Base-by-base conservation (phyloP, 2,113 vertebrate genomes). In the Recurvirostra avosetta region DNA sequence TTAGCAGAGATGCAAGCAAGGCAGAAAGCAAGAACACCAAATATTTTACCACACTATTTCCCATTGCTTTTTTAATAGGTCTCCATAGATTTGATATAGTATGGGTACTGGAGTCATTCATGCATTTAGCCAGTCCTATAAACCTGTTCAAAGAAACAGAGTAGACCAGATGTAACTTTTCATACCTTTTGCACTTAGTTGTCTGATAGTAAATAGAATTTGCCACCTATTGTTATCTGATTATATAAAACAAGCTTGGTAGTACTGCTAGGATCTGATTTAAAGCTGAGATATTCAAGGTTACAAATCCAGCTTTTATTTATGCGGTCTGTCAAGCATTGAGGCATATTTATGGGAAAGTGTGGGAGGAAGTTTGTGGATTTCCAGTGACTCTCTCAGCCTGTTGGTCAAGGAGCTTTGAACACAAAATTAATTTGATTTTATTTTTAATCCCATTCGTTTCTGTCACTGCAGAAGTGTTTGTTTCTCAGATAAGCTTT, bases 231-330 rank as follows among this genome's bases (percentile, higher is more conserved):
- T 94, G 79, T 94, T 96, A 87, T 94, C 95, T 91, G 88, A 65
- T 92, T 71, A 19, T 68, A 71, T 88, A 92, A 92, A 94, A 59
- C 30, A 47, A 89, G 49, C n/a, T 72, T 61, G 65, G 36, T 82
- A 88, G 90, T 94, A 91, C 87, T 58, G 84, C 87, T 95, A 90
- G 84, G 81, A 88, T 76, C 68, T 93, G 88, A 91, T 94, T 92
- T 97, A 96, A 96, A 74, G 56, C 86, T 85, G 88, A 96, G 73
- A 72, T 94, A 89, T 36, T 89, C 73, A 94, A 95, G 94, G 94
- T 94, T 83, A 95, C 88, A 92, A 89, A 96, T 81, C 63, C 53
- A 78, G 72, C 61, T 26, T 81, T 92, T 94, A 86, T 83, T 93
- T 68, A 38, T 49, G 67, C 1, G 4, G 17, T 61, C 74, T 94